A percentile compares a stretch with the other conserved stretches of the same genome.
Evolutionary conservation across 2,888 invertebrate genomes (phyloP).

Genomic region (Cryptus viduatorius): DNA sequence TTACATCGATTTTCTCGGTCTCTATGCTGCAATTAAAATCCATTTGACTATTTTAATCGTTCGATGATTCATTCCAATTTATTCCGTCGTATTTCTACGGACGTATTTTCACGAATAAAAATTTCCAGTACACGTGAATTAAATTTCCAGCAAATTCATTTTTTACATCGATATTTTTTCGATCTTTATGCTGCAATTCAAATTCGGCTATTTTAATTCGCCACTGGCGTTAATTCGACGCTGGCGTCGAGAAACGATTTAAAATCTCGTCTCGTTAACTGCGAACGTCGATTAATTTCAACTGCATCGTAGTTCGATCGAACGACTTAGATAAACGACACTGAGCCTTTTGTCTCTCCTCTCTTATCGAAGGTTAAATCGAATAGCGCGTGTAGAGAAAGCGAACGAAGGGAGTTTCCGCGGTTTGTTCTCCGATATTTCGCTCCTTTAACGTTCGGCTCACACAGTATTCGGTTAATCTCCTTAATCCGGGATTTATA

Average conservation of each 20-base stretch:
- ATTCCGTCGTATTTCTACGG: too few species aligned
- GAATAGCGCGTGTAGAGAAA: too few species aligned
- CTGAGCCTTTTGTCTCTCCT: not conserved
- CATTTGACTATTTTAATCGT: not conserved
- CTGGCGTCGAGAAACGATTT: not conserved
- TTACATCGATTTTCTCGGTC: too few species aligned
- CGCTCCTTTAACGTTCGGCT: slow-evolving; percentile 32
- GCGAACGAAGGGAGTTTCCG: not conserved
- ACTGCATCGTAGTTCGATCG: not conserved
- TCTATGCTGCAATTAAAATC: too few species aligned
- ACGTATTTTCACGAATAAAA: too few species aligned
- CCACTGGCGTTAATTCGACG: too few species aligned
- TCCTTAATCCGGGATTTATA: slow-evolving; percentile 69
- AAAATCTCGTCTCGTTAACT: not conserved
- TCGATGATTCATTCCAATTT: not conserved
- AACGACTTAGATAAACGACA: not conserved
- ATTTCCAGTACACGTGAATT: too few species aligned
- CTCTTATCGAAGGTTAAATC: not conserved
- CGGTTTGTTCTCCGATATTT: not conserved
- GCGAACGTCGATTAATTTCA: not conserved
- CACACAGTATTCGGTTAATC: slow-evolving; percentile 49
- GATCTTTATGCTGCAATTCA: too few species aligned
- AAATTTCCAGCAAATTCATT: too few species aligned
- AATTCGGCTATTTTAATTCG: too few species aligned
- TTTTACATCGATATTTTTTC: too few species aligned